Conservation (phyloP, 2,113 vertebrate genomes). For the Saimiri boliviensis region DNA sequence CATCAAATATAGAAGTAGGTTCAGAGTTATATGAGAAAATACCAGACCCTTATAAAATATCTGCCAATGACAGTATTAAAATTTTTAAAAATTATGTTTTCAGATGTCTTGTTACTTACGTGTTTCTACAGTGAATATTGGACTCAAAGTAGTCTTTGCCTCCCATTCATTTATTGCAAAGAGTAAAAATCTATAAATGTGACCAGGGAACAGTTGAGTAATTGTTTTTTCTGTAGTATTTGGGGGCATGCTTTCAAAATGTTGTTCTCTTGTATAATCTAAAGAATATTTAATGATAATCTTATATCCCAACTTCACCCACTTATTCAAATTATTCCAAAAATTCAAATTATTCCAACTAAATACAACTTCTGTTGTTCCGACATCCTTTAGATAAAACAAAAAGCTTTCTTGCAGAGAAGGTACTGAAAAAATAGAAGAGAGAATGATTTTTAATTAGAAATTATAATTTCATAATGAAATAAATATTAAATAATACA, state of each 20-base stretch:
- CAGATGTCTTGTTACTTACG: conserved; percentile 84
- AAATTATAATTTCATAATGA: conserved; percentile 18
- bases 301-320: conserved; percentile 78
- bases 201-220: conserved; percentile 85
- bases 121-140: conserved; percentile 84
- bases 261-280: conserved; percentile 66
- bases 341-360: conserved; percentile 82
- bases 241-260: conserved; percentile 75
- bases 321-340: conserved; percentile 80
- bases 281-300: conserved; percentile 86
- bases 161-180: conserved; percentile 82
- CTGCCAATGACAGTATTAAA: neutral
- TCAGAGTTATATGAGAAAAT: neutral
- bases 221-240: conserved; percentile 81
- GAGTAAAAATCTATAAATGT: conserved; percentile 87
- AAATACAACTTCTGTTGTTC: conserved; percentile 87
- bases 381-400: conserved; percentile 81
- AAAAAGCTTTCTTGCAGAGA: conserved; percentile 75
- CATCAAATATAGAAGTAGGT: neutral
- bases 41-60: neutral
- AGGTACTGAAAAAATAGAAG: conserved; percentile 78
- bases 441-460: neutral
- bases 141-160: conserved; percentile 84
- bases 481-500: neutral
- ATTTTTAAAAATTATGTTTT: neutral